phyloP scores from a whole-genome alignment of 2,888 invertebrate genomes.

The Agonum fuliginosum region DNA sequence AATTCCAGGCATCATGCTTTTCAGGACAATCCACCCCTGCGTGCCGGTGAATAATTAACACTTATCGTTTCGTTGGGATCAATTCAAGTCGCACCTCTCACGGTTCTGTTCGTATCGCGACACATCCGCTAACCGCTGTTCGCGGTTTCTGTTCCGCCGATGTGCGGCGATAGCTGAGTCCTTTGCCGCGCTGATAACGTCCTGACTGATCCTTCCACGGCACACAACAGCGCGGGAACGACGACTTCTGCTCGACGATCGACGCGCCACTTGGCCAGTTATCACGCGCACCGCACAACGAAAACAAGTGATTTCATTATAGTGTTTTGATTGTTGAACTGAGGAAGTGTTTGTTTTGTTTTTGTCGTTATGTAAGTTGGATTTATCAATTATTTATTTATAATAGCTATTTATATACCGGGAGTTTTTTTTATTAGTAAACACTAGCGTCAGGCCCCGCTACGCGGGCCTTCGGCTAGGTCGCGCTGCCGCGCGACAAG shows the following conservation, averaged over 20 bases:
- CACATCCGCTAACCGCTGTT: slow-evolving; percentile 35
- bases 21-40: too few relatives aligned
- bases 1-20: too few relatives aligned
- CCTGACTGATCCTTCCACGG: background rate
- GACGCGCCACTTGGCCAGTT: slow-evolving; percentile 19
- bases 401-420: too few relatives aligned
- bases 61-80: too few relatives aligned
- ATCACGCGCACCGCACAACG: slow-evolving; percentile 5
- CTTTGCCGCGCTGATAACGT: slow-evolving; percentile 21
- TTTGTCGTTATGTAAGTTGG: background rate
- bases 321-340: background rate
- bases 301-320: slow-evolving; percentile 1
- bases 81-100: background rate
- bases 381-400: background rate
- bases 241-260: background rate
- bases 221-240: slow-evolving; percentile 52
- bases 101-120: slow-evolving; percentile 3
- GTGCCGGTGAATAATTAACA: too few relatives aligned
- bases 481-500: too few relatives aligned
- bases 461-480: too few relatives aligned
- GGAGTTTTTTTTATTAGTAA: too few relatives aligned
- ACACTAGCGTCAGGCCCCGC: too few relatives aligned
- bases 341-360: background rate
- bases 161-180: slow-evolving; percentile 5
- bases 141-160: slow-evolving; percentile 47